phyloP scores from a whole-genome alignment of 2,888 invertebrate species.

The Mimachlamys varia region DNA sequence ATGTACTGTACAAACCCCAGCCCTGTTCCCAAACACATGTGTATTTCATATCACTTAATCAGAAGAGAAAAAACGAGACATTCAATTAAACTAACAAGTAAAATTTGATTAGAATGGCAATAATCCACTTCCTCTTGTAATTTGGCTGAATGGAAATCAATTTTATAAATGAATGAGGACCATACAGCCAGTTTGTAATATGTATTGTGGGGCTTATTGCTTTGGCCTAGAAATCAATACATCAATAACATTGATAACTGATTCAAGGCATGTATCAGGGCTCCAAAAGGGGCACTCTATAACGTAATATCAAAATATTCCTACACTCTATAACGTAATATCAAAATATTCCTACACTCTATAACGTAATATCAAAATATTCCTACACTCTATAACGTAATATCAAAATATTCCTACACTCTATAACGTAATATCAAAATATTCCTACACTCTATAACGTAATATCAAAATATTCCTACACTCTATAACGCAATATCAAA shows the following conservation, averaged over 20 bases:
- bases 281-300: background rate
- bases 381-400: too few species aligned
- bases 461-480: background rate
- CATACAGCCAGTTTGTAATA: slow-evolving; percentile 16
- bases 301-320: background rate
- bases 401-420: too few species aligned
- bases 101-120: slow-evolving; percentile 27
- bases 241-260: background rate
- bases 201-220: slow-evolving; percentile 31
- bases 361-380: too few species aligned
- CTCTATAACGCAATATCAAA: too few species aligned
- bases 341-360: too few species aligned
- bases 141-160: slow-evolving; percentile 33
- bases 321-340: background rate
- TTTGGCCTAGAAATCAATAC: slow-evolving; percentile 17
- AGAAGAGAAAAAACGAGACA: slow-evolving; percentile 6
- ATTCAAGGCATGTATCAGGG: background rate
- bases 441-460: too few species aligned
- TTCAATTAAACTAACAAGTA: slow-evolving; percentile 31
- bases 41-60: background rate
- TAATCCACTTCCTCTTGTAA: slow-evolving; percentile 7
- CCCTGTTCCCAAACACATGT: background rate
- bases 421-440: too few species aligned
- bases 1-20: background rate
- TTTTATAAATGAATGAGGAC: slow-evolving; percentile 34